Conservation (phyloP, 2,113 vertebrate genomes). For the cat (Felis catus) region DNA sequence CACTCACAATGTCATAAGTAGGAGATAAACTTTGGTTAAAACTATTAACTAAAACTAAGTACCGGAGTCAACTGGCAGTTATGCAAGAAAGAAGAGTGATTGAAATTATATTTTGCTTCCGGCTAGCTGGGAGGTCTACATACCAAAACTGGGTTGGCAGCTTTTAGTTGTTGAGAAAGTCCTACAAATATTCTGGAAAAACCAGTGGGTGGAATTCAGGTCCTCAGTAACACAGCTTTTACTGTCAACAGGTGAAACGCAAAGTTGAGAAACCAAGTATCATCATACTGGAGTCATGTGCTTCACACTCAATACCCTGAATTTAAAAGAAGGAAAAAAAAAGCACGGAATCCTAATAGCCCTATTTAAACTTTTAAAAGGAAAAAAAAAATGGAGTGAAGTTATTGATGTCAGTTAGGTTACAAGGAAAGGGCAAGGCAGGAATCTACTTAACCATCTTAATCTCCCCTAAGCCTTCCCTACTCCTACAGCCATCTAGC, state of each 20-base stretch:
- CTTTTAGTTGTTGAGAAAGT: slow-evolving; percentile 57
- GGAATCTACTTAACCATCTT: not conserved
- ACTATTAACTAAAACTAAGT: slow-evolving; percentile 54
- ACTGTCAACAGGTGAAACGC: slow-evolving; percentile 56
- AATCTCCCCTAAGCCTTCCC: not conserved
- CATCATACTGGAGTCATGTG: not conserved
- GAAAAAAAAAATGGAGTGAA: not conserved
- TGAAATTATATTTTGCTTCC: slow-evolving; percentile 60
- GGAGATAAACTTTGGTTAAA: slow-evolving; percentile 47
- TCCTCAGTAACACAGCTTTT: slow-evolving; percentile 14
- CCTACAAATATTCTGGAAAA: slow-evolving; percentile 65
- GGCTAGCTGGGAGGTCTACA: slow-evolving; percentile 74
- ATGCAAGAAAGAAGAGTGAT: slow-evolving; percentile 52
- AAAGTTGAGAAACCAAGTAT: slow-evolving; percentile 35
- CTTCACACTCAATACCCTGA: not conserved
- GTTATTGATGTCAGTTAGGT: not conserved
- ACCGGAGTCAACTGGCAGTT: not conserved
- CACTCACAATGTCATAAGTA: not conserved
- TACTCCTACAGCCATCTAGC: not conserved
- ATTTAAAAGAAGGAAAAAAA: not conserved
- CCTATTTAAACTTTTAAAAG: not conserved
- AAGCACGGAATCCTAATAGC: not conserved
- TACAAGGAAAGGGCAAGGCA: not conserved
- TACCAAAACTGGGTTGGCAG: slow-evolving; percentile 72
- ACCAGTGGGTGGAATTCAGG: slow-evolving; percentile 51